Conservation (phyloP, 2,888 invertebrate genomes). For the Amblyteles armatorius region DNA sequence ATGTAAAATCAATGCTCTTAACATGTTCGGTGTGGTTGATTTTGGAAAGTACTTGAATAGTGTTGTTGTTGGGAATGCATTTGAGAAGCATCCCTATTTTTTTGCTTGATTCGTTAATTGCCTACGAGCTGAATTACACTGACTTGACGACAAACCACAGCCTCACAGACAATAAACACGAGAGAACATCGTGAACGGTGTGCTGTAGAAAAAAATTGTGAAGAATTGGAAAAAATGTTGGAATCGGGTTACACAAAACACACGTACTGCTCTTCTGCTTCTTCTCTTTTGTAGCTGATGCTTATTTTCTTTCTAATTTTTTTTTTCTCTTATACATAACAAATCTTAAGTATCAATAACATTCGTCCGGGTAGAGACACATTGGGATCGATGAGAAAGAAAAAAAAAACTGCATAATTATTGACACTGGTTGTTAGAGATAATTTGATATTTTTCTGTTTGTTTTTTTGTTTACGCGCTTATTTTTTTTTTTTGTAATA, state of each 20-base stretch:
- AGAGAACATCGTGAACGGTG: constrained; percentile 6
- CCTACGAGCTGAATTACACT: constrained; percentile 32
- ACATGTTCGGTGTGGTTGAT: too few relatives aligned
- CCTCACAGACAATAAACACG: not conserved
- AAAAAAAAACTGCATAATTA: constrained; percentile 38
- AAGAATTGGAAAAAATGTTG: not conserved
- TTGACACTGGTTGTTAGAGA: constrained; percentile 49
- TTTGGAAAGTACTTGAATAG: too few relatives aligned
- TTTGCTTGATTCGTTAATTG: constrained; percentile 30
- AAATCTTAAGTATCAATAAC: constrained; percentile 58
- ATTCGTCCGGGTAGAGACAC: constrained; percentile 15
- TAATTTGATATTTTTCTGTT: constrained; percentile 24
- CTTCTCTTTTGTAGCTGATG: constrained; percentile 17
- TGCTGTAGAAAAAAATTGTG: constrained; percentile 21
- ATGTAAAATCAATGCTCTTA: too few relatives aligned
- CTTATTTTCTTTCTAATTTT: constrained; percentile 20
- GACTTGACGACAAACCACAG: constrained; percentile 8
- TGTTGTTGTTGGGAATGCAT: too few relatives aligned
- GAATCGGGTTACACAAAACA: constrained; percentile 42
- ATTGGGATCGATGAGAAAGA: constrained; percentile 42
- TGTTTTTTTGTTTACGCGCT: constrained; percentile 4
- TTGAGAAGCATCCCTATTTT: not conserved
- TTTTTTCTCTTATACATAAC: constrained; percentile 49
- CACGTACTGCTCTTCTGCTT: constrained; percentile 41
- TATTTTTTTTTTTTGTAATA: constrained; percentile 20